Conservation (phyloP, 2,113 vertebrate genomes). For the Seriola dumerili region DNA sequence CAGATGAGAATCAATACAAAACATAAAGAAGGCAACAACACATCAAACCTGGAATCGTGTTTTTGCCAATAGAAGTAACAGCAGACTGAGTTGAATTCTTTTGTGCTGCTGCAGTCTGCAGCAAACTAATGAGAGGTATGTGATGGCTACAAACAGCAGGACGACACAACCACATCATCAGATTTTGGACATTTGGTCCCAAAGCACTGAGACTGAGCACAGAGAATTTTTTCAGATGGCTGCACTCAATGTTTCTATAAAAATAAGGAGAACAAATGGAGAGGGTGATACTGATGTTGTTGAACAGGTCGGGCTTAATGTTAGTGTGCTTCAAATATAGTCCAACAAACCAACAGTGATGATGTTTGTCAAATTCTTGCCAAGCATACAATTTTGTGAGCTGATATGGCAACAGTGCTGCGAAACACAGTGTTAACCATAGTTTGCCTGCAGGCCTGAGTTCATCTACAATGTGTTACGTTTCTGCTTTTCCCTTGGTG, state of each 20-base stretch:
- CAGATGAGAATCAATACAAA: slow-evolving; percentile 46
- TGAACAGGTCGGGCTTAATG: slow-evolving; percentile 33
- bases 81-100: slow-evolving; percentile 27
- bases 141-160: slow-evolving; percentile 44
- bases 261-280: slow-evolving; percentile 33
- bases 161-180: slow-evolving; percentile 61
- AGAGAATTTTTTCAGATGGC: slow-evolving; percentile 45
- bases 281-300: slow-evolving; percentile 33
- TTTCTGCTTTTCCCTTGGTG: not conserved
- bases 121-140: slow-evolving; percentile 48
- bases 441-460: slow-evolving; percentile 11
- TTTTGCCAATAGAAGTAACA: slow-evolving; percentile 15
- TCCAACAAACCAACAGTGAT: slow-evolving; percentile 9
- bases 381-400: slow-evolving; percentile 11
- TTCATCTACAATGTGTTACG: slow-evolving; percentile 18
- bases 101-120: slow-evolving; percentile 31
- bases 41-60: slow-evolving; percentile 1
- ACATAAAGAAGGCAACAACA: slow-evolving; percentile 31
- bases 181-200: slow-evolving; percentile 44
- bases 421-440: slow-evolving; percentile 9
- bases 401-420: slow-evolving; percentile 9
- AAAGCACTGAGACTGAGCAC: not conserved
- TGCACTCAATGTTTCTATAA: slow-evolving; percentile 16
- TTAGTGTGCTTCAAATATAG: slow-evolving; percentile 26
- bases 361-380: slow-evolving; percentile 38